Base-by-base conservation (phyloP, 1,140 invertebrate genomes). In the Microplitis demolitor region DNA sequence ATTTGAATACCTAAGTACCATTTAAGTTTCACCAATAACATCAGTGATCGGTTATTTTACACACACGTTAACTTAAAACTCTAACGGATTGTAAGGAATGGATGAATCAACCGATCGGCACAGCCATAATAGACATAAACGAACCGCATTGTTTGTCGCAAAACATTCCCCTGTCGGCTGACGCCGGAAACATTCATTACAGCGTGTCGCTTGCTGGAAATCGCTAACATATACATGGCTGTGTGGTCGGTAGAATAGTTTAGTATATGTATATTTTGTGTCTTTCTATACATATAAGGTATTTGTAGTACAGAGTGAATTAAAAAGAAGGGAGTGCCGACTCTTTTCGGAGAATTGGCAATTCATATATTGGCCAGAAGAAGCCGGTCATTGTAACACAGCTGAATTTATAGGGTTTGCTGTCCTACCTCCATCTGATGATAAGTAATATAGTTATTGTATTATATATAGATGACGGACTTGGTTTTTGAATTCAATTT, bases 141-240 rank as follows among this genome's bases (percentile, higher is more conserved):
- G 56, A 74, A 71, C 37, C 78, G 81, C 81, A 84, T 84, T 84
- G 83, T 84, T 83, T 82, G 80, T 83, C 81, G 79, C 80, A 74
- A 79, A 73, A 76, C 78, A 81, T 83, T 79, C 81, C 76, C 76
- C 74, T 77, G 77, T 81, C 80, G 79, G 74, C 76, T 80, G 81
- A 81, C 81, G 81, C 82, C 81, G 83, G 83, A 84, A 83, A 84
- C 82, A 83, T 83, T 83, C 82, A 83, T 84, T 84, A 83, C 77
- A 66, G 39, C 64, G 54, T 78, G 78, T 78, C 77, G 77, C 78
- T 77, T 78, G 77, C 78, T 79, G 78, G 76, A 78, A 83, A 82
- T 84, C 78, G 77, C 78, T 81, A 83, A 83, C 81, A 78, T 78
- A 80, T 81, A 81, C 78, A 70, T 76, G 68, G 73, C 62, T 72